Evolutionary conservation across 2,888 invertebrate species (phyloP).

Genomic region (Tillus elongatus): DNA sequence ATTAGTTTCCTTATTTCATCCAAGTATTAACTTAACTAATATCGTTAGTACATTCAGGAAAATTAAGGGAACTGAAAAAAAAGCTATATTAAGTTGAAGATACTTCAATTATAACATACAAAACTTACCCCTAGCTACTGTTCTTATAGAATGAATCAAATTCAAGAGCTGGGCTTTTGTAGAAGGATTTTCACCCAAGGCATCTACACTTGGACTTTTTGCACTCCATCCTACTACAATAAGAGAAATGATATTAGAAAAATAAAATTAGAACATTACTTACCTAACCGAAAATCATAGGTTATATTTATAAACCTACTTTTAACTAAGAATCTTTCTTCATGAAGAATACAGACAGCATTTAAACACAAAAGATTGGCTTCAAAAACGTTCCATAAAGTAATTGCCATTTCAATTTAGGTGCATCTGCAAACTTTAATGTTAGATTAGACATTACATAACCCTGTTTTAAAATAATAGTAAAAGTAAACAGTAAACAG

Average conservation of each 20-base stretch:
- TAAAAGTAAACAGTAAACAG: no score
- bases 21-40: conserved; percentile 76
- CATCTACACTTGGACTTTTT: conserved; percentile 62
- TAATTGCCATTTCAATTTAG: conserved; percentile 67
- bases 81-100: no score
- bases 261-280: no score
- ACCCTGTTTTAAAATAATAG: no score
- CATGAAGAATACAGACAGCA: conserved; percentile 89
- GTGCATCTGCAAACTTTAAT: no score
- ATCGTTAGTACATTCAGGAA: conserved; percentile 82
- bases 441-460: no score
- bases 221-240: conserved; percentile 91
- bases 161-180: conserved; percentile 83
- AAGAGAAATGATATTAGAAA: no score
- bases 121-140: conserved; percentile 88
- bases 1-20: no score
- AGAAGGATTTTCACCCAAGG: conserved; percentile 78
- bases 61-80: conserved; percentile 88
- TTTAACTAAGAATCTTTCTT: conserved; percentile 88
- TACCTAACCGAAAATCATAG: neutral
- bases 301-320: no score
- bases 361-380: conserved; percentile 84
- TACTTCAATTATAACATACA: no score
- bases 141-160: conserved; percentile 86
- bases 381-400: conserved; percentile 90